These are phyloP conservation scores for Cydia fagiglandana DNA, from an alignment of 1,140 invertebrate species.

Conservation along the genomic window DNA sequence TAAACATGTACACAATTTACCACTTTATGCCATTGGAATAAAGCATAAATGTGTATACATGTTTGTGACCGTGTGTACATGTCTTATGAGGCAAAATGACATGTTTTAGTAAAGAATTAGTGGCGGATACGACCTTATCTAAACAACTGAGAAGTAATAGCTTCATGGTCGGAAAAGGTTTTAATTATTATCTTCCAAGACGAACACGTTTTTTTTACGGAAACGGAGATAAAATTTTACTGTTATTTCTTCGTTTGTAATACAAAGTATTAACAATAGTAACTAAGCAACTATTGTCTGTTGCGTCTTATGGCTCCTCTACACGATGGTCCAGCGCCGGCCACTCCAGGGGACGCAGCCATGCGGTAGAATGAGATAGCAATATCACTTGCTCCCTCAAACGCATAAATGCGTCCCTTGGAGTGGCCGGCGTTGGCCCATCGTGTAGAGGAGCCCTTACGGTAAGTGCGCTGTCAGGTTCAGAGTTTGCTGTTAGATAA, in stretches of 20 bases:
- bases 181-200: constrained; percentile 22
- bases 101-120: background rate
- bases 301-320: too few relatives aligned
- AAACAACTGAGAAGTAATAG: constrained; percentile 14
- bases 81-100: background rate
- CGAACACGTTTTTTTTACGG: background rate
- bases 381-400: too few relatives aligned
- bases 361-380: too few relatives aligned
- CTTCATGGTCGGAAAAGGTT: constrained; percentile 15
- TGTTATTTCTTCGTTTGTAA: background rate
- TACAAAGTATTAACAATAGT: background rate
- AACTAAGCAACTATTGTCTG: background rate
- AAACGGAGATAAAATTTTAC: background rate
- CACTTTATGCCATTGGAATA: background rate
- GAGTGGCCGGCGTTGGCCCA: too few relatives aligned
- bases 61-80: background rate
- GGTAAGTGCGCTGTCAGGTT: too few relatives aligned
- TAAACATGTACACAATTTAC: background rate
- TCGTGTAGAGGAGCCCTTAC: too few relatives aligned
- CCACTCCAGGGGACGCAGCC: too few relatives aligned
- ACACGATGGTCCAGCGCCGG: too few relatives aligned
- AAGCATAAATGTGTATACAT: background rate
- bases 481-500: background rate
- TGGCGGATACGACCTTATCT: background rate
- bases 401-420: too few relatives aligned